A percentile compares a stretch with the other conserved stretches of the same genome.
These are phyloP conservation scores for Pollicipes pollicipes DNA, from an alignment of 1,140 invertebrate species.

Conservation along the genomic window DNA sequence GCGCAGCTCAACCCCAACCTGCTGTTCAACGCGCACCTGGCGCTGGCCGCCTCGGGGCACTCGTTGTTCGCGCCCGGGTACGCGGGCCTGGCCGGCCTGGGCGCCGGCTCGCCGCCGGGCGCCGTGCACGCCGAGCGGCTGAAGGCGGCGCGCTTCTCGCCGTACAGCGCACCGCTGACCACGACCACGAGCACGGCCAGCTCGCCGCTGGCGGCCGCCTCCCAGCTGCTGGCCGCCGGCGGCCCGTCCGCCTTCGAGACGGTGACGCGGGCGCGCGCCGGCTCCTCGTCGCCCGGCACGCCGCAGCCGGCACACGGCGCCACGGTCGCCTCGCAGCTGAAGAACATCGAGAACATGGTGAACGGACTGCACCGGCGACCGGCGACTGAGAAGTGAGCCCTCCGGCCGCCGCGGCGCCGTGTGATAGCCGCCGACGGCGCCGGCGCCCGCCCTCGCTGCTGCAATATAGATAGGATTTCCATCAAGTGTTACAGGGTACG, in stretches of 20 bases:
- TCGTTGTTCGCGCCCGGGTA: constrained; percentile 21
- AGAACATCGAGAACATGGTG: constrained; percentile 92
- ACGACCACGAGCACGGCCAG: constrained; percentile 24
- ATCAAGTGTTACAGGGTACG: not conserved
- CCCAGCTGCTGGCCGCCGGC: constrained; percentile 9
- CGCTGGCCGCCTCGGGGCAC: constrained; percentile 38
- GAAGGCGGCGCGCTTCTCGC: constrained; percentile 55
- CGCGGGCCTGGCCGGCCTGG: constrained; percentile 18
- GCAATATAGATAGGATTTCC: constrained; percentile 1
- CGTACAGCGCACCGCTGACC: constrained; percentile 52
- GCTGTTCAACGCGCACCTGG: constrained; percentile 61
- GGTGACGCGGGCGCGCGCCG: constrained; percentile 35
- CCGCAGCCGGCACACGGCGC: constrained; percentile 7
- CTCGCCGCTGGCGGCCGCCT: constrained; percentile 22
- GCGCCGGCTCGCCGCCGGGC: constrained; percentile 12
- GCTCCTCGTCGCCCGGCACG: constrained; percentile 16
- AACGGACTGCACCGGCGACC: constrained; percentile 56
- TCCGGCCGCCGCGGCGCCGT: no score
- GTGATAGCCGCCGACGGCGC: no score
- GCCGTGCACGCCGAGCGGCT: constrained; percentile 30
- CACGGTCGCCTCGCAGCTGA: constrained; percentile 44
- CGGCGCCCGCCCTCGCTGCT: not conserved
- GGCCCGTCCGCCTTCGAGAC: constrained; percentile 63
- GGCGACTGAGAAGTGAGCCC: constrained; percentile 23
- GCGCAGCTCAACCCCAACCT: constrained; percentile 46